Conservation (phyloP, 2,113 vertebrate genomes). For the Neomonachus schauinslandi region DNA sequence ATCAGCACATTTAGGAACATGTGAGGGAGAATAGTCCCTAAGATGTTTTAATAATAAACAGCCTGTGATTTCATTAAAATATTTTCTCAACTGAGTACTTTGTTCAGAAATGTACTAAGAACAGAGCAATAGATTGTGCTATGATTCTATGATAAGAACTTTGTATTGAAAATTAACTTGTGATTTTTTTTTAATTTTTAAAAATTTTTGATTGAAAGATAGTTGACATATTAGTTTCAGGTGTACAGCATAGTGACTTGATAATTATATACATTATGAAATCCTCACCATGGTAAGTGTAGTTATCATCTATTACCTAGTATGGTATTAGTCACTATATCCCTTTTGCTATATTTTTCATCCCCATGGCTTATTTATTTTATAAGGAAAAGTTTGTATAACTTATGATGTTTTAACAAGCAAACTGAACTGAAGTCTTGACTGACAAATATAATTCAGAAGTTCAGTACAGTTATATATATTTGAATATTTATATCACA, state of each 20-base stretch:
- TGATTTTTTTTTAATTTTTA: background rate
- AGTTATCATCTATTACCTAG: background rate
- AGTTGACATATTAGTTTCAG: background rate
- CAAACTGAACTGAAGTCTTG: background rate
- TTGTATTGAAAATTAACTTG: background rate
- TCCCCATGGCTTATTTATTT: background rate
- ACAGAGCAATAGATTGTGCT: background rate
- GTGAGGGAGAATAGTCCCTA: background rate
- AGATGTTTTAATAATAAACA: background rate
- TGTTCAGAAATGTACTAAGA: background rate
- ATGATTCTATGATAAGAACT: background rate
- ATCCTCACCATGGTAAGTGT: background rate
- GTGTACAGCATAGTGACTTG: background rate
- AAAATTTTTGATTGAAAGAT: background rate
- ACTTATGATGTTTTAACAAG: background rate
- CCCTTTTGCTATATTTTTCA: background rate
- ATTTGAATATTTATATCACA: background rate
- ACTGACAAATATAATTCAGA: background rate
- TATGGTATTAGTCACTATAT: background rate
- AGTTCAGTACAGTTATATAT: background rate
- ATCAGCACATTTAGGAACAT: background rate
- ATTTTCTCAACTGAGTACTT: background rate
- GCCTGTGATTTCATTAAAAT: background rate
- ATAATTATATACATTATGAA: background rate
- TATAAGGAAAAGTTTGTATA: background rate